Percentiles rank a stretch among this genome's conserved stretches.
Conservation (phyloP, 2,797 vertebrate species). For the Prunella strophiata region DNA sequence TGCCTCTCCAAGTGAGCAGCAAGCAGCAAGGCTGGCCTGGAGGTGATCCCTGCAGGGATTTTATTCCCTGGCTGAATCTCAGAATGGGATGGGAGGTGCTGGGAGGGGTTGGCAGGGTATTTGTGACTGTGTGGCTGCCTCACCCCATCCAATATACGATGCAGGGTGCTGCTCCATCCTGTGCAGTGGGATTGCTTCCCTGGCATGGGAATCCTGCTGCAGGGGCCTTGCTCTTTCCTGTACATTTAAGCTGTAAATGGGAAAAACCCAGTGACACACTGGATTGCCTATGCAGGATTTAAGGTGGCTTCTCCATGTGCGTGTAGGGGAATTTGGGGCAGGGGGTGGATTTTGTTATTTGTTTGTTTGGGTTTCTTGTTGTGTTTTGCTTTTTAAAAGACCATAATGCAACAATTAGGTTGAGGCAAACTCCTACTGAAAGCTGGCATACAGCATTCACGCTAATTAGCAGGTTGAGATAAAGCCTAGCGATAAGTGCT, state of each 20-base stretch:
- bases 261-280: neutral
- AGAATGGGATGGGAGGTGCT: neutral
- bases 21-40: neutral
- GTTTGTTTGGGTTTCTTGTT: slow-evolving; percentile 36
- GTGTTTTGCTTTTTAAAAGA: neutral
- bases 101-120: neutral
- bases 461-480: slow-evolving; percentile 60
- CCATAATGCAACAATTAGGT: slow-evolving; percentile 25
- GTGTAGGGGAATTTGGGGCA: neutral
- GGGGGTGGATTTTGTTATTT: neutral
- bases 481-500: slow-evolving; percentile 44
- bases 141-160: accelerated
- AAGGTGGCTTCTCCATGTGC: neutral
- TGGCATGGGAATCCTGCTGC: neutral
- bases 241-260: accelerated
- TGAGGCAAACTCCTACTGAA: slow-evolving; percentile 41
- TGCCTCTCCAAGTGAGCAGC: neutral
- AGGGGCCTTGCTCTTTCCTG: neutral
- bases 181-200: neutral
- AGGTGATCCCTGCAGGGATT: neutral
- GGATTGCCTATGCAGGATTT: neutral
- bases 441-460: neutral
- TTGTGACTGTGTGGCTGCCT: neutral
- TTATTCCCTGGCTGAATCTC: neutral
- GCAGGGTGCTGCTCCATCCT: neutral